These are phyloP conservation scores for Pangasius krempfi DNA, from an alignment of 2,797 vertebrate species.

Conservation along the genomic window DNA sequence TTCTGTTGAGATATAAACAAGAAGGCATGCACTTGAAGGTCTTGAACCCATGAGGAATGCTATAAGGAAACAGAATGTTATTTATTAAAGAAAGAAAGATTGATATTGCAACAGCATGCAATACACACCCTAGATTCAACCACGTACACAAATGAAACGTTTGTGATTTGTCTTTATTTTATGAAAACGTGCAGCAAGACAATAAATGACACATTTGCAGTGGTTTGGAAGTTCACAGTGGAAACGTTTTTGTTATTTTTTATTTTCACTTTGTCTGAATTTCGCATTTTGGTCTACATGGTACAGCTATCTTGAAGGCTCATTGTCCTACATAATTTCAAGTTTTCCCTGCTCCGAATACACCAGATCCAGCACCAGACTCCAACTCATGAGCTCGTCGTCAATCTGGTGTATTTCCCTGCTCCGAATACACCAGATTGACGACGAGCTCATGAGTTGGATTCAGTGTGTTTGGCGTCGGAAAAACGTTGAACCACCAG, in stretches of 20 bases:
- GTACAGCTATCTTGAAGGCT: not conserved
- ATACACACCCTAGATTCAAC: not conserved
- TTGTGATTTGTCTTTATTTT: not conserved
- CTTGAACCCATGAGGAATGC: not conserved
- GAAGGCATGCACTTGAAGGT: not conserved
- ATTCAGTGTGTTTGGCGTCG: not conserved
- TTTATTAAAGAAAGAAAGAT: conserved; percentile 8
- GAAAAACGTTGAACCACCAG: not conserved
- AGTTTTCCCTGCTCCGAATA: not conserved
- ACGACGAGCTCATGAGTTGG: not conserved
- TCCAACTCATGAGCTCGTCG: no score
- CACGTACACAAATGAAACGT: not conserved
- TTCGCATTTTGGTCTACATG: not conserved
- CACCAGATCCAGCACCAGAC: no score
- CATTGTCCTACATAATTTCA: not conserved
- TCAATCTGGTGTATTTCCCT: not conserved
- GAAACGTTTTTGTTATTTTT: not conserved
- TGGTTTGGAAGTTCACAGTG: not conserved
- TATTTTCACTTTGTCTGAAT: not conserved
- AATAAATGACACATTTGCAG: not conserved
- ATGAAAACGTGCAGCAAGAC: not conserved
- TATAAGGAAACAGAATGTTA: not conserved
- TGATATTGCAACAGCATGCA: no score
- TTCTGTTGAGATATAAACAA: not conserved
- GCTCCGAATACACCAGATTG: not conserved